Base-by-base conservation (phyloP, 2,888 invertebrate species). In the Eudemis profundana region DNA sequence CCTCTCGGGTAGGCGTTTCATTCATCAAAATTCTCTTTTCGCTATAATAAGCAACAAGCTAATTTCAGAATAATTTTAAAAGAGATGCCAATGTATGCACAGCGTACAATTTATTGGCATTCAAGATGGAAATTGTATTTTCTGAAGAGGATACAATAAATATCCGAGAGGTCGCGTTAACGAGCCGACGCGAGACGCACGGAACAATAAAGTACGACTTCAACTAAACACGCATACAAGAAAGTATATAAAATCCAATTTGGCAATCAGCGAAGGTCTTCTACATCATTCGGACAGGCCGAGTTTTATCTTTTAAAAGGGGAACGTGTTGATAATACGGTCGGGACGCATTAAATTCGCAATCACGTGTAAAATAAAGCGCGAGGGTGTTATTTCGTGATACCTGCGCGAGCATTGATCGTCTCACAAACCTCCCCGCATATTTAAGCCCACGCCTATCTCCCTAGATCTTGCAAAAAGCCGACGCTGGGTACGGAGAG, bases 141-240 rank as follows among this genome's bases (percentile, higher is more conserved):
- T 88, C 84, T 87, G 85, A 83, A 84, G 87, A 89, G 90, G 90
- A 90, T 89, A 90, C 87, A 85, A 90, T 90, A 90, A 90, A 90
- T 89, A 88, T 88, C 78, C 82, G 76, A 88, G 88, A 90, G 89
- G 89, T 89, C 87, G 89, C 87, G 89, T 90, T 90, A 90, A 90
- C 90, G 88, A 90, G 89, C 78, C 79, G 77, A 77, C 78, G 85
- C 86, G 82, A 85, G 85, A 84, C 78, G 82, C 80, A 81, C 78
- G 85, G 87, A 87, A 89, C 89, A 89, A 90, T 89, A 89, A 89
- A 89, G 84, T 83, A 77, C 85, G 78, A 83, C 82, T 86, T 84
- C 79, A 76, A 84, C 81, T 83, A 77, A 84, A 86, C 76, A 83
- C 77, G 76, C 80, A 82, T 80, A 80, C 82, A 84, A 85, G 79